phyloP scores from a whole-genome alignment of 2,797 vertebrate species.

The Trachurus trachurus region DNA sequence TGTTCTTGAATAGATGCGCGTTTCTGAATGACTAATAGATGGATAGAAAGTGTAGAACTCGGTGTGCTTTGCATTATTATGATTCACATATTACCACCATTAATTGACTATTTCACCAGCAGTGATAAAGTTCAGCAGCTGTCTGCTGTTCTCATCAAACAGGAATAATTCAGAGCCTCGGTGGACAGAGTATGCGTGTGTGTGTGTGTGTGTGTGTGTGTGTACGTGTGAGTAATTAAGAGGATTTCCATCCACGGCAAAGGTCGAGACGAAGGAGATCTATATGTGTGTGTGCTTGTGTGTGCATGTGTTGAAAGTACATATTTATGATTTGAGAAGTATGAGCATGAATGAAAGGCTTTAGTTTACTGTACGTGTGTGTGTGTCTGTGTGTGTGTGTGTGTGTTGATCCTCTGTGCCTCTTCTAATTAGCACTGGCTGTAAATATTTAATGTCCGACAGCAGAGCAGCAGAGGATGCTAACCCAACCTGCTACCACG shows the following conservation, averaged over 20 bases:
- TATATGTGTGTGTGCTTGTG: constrained; percentile 10
- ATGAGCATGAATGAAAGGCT: neutral
- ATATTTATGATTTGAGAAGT: neutral
- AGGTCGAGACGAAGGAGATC: neutral
- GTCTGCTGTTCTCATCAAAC: constrained; percentile 57
- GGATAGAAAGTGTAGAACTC: neutral
- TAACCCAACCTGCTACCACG: constrained; percentile 27
- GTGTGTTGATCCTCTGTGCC: constrained; percentile 18
- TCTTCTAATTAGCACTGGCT: constrained; percentile 56
- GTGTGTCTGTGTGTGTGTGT: neutral
- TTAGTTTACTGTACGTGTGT: neutral
- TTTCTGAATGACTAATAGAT: neutral
- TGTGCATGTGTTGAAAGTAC: neutral
- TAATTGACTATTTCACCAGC: constrained; percentile 35
- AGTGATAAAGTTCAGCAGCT: constrained; percentile 37
- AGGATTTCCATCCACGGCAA: constrained; percentile 28
- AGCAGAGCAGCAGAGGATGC: constrained; percentile 36
- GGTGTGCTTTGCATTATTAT: neutral
- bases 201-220: constrained; percentile 15
- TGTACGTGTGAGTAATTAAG: constrained; percentile 32
- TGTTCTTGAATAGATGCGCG: neutral
- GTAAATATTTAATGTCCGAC: constrained; percentile 60
- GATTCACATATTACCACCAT: constrained; percentile 21
- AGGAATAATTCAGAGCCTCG: constrained; percentile 54
- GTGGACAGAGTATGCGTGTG: constrained; percentile 30